Base-by-base conservation (phyloP, 1,140 invertebrate genomes). In the Chrysomallon squamiferum region DNA sequence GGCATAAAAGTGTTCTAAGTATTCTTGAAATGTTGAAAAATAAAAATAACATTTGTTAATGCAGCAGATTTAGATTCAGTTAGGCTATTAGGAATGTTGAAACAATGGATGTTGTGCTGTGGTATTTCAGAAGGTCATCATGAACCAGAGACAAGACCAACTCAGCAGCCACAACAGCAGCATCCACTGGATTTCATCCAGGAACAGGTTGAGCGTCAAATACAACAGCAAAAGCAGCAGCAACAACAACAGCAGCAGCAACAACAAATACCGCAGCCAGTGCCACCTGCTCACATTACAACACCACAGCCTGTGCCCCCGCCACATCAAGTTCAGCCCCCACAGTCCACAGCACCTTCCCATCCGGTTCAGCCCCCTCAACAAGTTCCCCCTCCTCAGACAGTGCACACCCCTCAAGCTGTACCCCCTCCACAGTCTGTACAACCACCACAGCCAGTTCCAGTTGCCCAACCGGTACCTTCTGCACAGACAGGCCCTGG, bases 181-280 rank as follows among this genome's bases (percentile, higher is more conserved):
- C 81, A 75, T 73, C 81, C 66, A 62, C 72, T 73, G 50, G 72
- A 77, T 54, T 75, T 71, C 38, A 70, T 71, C 6, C 71, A 75
- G 22, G 70, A 77, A 41, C 76, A 75, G 50, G 62, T 75, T 0
- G 67, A 77, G 30, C 58, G 66, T 25, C 64, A 66, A 15, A 65
- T 67, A 29, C 45, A 63, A 52, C 68, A 68, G 27, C 65, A 70
- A 38, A 62, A 71, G 18, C 60, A 58, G 41, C 56, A 59, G 22
- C 38, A 58, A 35, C 27, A 33, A 5, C 52, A 45, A 6, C 66
- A 56, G 57, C 41, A 45, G 45, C 60, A 68, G 38, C 27, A 43
- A 33, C 32, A 30, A 18, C 65, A 61, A 84, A 83, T 15, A 79
- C 77, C 90, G 63, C 79, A 11, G 66, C 52, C 32, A 61, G 58